Evolutionary conservation across 2,888 invertebrate genomes (phyloP).

Genomic region (Dolichomitus sp.): DNA sequence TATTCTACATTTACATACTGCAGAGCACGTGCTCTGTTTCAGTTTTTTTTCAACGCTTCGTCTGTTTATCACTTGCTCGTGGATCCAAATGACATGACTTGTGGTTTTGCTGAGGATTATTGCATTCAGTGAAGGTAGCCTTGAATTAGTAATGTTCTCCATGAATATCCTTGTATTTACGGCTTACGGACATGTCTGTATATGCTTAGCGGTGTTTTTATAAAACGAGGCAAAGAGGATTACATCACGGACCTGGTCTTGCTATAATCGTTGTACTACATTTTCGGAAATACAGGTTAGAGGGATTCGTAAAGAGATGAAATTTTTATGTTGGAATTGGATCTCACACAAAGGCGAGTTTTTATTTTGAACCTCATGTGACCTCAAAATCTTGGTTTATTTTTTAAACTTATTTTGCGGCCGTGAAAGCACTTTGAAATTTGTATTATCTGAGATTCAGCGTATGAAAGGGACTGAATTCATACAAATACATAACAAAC

Average conservation of each 20-base stretch:
- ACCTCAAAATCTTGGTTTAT: too few relatives aligned
- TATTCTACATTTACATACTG: neutral
- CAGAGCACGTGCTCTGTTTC: neutral
- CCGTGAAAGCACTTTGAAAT: too few relatives aligned
- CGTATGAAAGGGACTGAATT: too few relatives aligned
- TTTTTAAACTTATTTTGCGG: too few relatives aligned
- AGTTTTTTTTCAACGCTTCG: neutral
- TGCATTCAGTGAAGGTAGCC: neutral
- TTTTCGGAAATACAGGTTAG: too few relatives aligned
- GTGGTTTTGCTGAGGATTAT: constrained; percentile 5
- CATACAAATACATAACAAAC: too few relatives aligned
- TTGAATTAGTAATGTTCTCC: neutral
- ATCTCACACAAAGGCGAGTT: too few relatives aligned
- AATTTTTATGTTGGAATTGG: too few relatives aligned
- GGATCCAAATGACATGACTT: neutral
- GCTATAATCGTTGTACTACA: neutral
- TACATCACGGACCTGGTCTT: neutral
- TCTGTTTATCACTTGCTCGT: constrained; percentile 3
- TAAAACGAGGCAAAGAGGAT: neutral
- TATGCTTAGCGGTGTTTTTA: neutral
- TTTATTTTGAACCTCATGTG: too few relatives aligned
- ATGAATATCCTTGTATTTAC: neutral
- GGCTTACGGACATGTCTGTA: neutral
- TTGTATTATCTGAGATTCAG: too few relatives aligned
- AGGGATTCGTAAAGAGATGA: too few relatives aligned